A percentile compares a stretch with the other conserved stretches of the same genome.
Conservation (phyloP, 2,797 vertebrate species). For the Sebastes nivosus region DNA sequence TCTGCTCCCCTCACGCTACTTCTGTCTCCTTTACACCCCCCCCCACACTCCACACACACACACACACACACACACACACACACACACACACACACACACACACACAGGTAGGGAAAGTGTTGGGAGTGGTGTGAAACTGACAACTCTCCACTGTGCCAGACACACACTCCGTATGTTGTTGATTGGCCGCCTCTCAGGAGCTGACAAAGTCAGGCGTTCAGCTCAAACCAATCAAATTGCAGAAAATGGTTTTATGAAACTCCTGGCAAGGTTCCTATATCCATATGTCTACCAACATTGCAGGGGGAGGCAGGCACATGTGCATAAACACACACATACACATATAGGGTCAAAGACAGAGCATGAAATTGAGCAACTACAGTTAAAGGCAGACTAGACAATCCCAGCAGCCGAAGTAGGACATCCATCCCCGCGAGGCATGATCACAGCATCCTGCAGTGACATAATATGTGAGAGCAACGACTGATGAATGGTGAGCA, state of each 20-base stretch:
- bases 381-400: conserved; percentile 46
- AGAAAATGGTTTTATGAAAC: conserved; percentile 35
- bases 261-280: neutral
- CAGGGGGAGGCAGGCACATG: neutral
- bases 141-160: conserved; percentile 83
- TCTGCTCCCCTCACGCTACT: conserved; percentile 17
- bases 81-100: neutral
- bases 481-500: conserved; percentile 58
- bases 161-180: conserved; percentile 86
- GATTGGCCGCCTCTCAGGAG: conserved; percentile 87
- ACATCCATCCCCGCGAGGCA: conserved; percentile 40
- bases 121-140: conserved; percentile 85
- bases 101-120: conserved; percentile 44
- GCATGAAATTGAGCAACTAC: conserved; percentile 9
- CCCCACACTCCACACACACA: neutral
- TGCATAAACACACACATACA: neutral
- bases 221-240: conserved; percentile 77
- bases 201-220: conserved; percentile 78
- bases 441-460: conserved; percentile 50
- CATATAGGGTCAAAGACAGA: conserved; percentile 31
- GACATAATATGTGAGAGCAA: conserved; percentile 49
- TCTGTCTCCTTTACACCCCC: neutral
- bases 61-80: conserved; percentile 25
- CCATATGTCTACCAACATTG: conserved; percentile 5
- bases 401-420: conserved; percentile 33